Conservation (phyloP, 2,888 invertebrate species). For the Hoplodrina blanda region DNA sequence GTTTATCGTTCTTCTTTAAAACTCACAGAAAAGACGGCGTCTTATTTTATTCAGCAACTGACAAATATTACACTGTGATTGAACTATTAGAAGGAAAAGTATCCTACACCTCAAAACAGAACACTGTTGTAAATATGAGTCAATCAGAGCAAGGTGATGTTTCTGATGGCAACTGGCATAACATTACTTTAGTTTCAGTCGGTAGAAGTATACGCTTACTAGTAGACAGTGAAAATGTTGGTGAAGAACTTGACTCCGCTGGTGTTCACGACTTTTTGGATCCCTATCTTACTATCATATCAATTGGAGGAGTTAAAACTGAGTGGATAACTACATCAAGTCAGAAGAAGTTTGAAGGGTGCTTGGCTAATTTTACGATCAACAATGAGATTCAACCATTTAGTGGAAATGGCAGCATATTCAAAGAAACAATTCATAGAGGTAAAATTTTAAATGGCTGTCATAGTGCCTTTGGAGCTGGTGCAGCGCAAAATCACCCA, state of each 20-base stretch:
- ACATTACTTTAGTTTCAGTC: conserved; percentile 94
- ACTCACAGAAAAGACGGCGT: conserved; percentile 95
- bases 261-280: conserved; percentile 98
- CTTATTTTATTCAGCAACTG: conserved; percentile 96
- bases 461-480: conserved; percentile 93
- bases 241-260: conserved; percentile 96
- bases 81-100: conserved; percentile 94
- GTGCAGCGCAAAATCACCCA: conserved; percentile 95
- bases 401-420: conserved; percentile 96
- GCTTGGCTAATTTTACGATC: conserved; percentile 96
- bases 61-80: conserved; percentile 96
- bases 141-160: conserved; percentile 91
- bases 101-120: conserved; percentile 95
- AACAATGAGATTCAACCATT: conserved; percentile 97
- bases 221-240: conserved; percentile 93
- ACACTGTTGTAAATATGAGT: conserved; percentile 95
- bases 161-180: conserved; percentile 97
- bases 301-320: conserved; percentile 94
- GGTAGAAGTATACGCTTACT: conserved; percentile 93
- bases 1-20: conserved; percentile 94
- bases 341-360: conserved; percentile 95
- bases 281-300: conserved; percentile 95
- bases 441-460: conserved; percentile 95
- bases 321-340: conserved; percentile 90
- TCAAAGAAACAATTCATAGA: conserved; percentile 92